Conservation (phyloP, 2,113 vertebrate genomes). For the Alexandromys fortis region DNA sequence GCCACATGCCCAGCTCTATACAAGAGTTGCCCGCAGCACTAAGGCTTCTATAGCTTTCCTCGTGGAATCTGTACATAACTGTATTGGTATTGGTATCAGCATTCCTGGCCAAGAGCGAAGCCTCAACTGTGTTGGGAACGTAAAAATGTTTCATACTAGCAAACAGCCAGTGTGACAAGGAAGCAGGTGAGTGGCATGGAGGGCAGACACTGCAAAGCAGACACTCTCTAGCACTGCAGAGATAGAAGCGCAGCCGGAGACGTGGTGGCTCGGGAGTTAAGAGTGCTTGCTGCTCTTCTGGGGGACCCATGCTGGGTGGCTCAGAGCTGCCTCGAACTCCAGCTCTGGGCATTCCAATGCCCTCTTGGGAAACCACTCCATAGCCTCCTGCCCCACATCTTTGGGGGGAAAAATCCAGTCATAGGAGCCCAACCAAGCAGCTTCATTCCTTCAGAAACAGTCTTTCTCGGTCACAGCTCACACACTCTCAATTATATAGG, state of each 20-base stretch:
- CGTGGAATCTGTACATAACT: background rate
- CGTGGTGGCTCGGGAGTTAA: background rate
- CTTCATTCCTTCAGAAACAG: conserved; percentile 48
- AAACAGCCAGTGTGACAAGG: background rate
- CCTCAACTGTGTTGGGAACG: background rate
- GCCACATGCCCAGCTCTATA: background rate
- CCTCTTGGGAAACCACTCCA: background rate
- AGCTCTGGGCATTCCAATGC: background rate
- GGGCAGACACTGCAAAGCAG: background rate
- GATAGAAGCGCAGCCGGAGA: background rate
- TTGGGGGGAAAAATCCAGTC: background rate
- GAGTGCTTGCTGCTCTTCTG: background rate
- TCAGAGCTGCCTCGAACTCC: background rate
- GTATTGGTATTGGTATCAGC: background rate
- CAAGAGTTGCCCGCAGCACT: background rate
- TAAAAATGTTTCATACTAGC: conserved; percentile 12
- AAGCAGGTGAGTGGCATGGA: background rate
- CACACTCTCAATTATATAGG: background rate
- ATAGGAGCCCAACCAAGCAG: background rate
- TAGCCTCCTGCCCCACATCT: background rate
- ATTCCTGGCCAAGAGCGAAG: background rate
- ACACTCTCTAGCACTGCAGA: background rate
- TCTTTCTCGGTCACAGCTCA: conserved; percentile 9
- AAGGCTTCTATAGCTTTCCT: background rate
- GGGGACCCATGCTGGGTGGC: background rate